These are phyloP conservation scores for Epinotia nisella DNA, from an alignment of 2,888 invertebrate species.

Conservation along the genomic window DNA sequence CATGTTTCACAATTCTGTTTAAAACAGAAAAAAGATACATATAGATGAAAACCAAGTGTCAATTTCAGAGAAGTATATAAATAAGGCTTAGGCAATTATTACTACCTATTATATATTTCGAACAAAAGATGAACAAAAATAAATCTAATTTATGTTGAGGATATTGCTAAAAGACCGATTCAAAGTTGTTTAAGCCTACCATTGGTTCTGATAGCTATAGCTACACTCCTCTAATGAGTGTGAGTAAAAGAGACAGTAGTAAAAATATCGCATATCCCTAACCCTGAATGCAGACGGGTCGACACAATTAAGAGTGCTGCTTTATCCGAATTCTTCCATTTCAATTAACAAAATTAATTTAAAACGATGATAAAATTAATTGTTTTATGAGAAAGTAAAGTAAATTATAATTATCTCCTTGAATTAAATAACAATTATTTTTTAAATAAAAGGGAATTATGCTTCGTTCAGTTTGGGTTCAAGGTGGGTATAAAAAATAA, in stretches of 20 bases:
- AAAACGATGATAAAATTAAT: conserved; percentile 21
- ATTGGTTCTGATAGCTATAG: conserved; percentile 34
- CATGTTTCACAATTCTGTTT: too few relatives aligned
- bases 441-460: too few relatives aligned
- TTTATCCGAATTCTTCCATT: conserved; percentile 38
- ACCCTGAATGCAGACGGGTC: conserved; percentile 33
- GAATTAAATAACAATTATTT: too few relatives aligned
- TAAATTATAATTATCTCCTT: background rate
- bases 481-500: too few relatives aligned
- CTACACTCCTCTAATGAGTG: conserved; percentile 9
- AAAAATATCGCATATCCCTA: conserved; percentile 33
- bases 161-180: conserved; percentile 27
- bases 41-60: too few relatives aligned
- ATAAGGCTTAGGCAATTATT: too few relatives aligned
- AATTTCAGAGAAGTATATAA: too few relatives aligned
- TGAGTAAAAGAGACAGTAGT: conserved; percentile 2
- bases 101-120: too few relatives aligned
- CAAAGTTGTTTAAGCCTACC: conserved; percentile 38
- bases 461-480: too few relatives aligned
- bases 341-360: conserved; percentile 37
- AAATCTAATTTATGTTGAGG: conserved; percentile 14
- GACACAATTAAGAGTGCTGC: conserved; percentile 36
- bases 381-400: conserved; percentile 12
- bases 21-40: too few relatives aligned
- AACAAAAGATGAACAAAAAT: background rate